These are phyloP conservation scores for Neostethus bicornis DNA, from an alignment of 2,797 vertebrate species.

Conservation along the genomic window DNA sequence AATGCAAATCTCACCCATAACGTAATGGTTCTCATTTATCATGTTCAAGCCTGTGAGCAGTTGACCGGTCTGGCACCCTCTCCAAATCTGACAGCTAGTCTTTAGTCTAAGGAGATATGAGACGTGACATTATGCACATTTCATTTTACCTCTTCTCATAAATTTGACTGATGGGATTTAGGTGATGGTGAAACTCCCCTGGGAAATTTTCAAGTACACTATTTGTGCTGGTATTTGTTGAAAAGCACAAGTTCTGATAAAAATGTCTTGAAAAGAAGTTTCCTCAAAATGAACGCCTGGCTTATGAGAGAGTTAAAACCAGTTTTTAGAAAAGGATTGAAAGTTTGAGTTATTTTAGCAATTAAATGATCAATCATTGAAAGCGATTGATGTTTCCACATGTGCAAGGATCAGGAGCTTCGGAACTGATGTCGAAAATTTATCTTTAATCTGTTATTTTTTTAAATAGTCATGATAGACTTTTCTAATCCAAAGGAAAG, in stretches of 20 bases:
- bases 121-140: conserved; percentile 1
- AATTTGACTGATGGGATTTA: conserved; percentile 9
- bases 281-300: background rate
- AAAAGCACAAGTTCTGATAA: conserved; percentile 11
- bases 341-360: too few relatives aligned
- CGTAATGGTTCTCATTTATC: background rate
- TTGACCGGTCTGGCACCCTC: too few relatives aligned
- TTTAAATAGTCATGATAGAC: conserved; percentile 9
- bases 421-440: conserved; percentile 31
- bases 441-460: conserved; percentile 19
- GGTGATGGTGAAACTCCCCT: background rate
- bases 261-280: conserved; percentile 23
- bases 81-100: background rate
- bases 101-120: background rate
- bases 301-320: conserved; percentile 17
- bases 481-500: conserved; percentile 23
- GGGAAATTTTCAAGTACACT: background rate
- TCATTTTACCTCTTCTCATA: conserved; percentile 9
- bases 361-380: too few relatives aligned
- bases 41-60: background rate
- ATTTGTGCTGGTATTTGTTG: conserved; percentile 6
- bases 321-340: conserved; percentile 23
- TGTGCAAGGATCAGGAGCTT: too few relatives aligned
- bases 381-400: conserved; percentile 12
- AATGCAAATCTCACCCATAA: background rate